Evolutionary conservation across 2,113 vertebrate species (phyloP), one percentile per base, ranked within the genome.

Genomic region (Herpailurus yagouaroundi): DNA sequence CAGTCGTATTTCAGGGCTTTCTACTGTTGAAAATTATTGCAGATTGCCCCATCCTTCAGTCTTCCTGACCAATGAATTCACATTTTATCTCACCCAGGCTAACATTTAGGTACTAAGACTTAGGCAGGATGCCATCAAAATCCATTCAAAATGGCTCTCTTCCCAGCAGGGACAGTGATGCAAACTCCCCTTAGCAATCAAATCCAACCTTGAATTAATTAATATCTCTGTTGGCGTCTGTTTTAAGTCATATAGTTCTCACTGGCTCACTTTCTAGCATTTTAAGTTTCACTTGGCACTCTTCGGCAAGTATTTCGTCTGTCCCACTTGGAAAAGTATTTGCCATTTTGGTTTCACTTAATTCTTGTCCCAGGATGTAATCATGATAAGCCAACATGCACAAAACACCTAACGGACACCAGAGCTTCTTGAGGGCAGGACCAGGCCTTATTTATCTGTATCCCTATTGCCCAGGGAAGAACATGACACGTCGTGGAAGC

Each of bases 131-230:
- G 95, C 95, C 97, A 97, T 98, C 88, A 96, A 94, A 97, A 94
- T 91, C 94, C 97, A 95, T 97, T 97, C 96, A 94, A 98, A 93
- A 96, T 98, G 94, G 93, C 96, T 97, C 48, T 94, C n/a, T 96
- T 98, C 97, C 96, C 96, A 97, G 96, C 93, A 91, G 93, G 94
- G 68, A 92, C 83, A 88, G 87, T 95, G 81, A 97, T 93, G 68
- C 66, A 97, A 94, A 97, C 76, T 93, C 77, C 94, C 81, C 94
- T 97, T 97, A 94, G 95, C 93, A 94, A 97, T 97, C 97, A 96
- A 97, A 93, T 96, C 94, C 94, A 98, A 94, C 91, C 91, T 97
- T 98, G 73, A 94, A 89, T 97, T 98, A 97, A 98, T 98, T 98
- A 98, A 94, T 98, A 91, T 96, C 91, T 95, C 97, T 96, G 81